Percentiles rank a stretch among this genome's conserved stretches.
phyloP scores from a whole-genome alignment of 2,888 invertebrate genomes.

The Phalangium opilio region DNA sequence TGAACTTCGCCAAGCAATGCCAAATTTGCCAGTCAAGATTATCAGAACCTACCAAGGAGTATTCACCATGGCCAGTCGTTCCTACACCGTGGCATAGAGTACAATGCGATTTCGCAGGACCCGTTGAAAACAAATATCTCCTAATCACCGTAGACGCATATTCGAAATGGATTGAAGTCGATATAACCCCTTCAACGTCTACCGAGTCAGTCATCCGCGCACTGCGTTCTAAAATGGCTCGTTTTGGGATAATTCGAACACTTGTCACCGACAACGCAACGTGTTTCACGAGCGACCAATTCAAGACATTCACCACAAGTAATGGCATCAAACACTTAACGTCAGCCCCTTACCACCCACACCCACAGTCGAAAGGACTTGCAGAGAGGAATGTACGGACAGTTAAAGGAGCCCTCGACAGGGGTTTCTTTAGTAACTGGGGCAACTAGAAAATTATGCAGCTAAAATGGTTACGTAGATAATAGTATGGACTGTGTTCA shows the following conservation, averaged over 20 bases:
- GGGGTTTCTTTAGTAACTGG: no score
- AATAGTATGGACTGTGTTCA: no score
- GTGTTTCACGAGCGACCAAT: constrained; percentile 6
- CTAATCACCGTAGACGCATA: constrained; percentile 9
- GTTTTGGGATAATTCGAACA: constrained; percentile 8
- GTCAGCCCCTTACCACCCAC: constrained; percentile 21
- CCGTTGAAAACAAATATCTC: no score
- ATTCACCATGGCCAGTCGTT: constrained; percentile 6
- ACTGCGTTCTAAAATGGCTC: constrained; percentile 7
- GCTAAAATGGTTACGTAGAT: no score
- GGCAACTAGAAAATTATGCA: no score
- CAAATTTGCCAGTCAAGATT: no score
- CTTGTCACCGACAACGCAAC: constrained; percentile 11
- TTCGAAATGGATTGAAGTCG: no score
- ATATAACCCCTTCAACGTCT: constrained; percentile 8
- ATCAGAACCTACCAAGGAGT: no score
- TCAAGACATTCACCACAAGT: constrained; percentile 6
- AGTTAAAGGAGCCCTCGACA: no score
- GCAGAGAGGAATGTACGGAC: constrained; percentile 23
- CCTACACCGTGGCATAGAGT: constrained; percentile 8
- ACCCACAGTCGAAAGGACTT: constrained; percentile 21
- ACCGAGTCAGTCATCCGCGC: constrained; percentile 3
- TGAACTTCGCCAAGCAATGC: no score
- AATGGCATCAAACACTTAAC: constrained; percentile 18
- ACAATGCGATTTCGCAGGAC: constrained; percentile 10